phyloP scores from a whole-genome alignment of 2,113 vertebrate species.

The Aegypius monachus region DNA sequence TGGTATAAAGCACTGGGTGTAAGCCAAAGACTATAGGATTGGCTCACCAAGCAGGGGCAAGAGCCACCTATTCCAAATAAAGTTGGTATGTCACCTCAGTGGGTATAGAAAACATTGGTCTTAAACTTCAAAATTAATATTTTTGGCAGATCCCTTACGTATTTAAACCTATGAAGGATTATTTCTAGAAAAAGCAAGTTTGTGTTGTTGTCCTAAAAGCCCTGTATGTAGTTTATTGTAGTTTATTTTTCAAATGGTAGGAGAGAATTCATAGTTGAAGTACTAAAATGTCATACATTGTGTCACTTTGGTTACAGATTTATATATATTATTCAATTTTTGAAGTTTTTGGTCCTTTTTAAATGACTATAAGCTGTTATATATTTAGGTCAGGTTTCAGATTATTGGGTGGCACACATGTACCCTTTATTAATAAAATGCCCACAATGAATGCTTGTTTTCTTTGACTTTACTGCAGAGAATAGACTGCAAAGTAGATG shows the following conservation, averaged over 20 bases:
- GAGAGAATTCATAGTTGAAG: background rate
- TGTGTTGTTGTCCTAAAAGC: background rate
- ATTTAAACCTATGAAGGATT: background rate
- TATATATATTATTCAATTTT: background rate
- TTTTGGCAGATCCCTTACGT: background rate
- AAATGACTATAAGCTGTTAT: background rate
- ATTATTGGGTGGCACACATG: background rate
- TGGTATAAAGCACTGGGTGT: background rate
- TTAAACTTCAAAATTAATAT: background rate
- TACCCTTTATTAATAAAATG: background rate
- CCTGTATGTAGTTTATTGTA: background rate
- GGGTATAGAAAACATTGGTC: background rate
- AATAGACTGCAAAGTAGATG: background rate
- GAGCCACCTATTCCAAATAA: background rate
- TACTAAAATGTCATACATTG: background rate
- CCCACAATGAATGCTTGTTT: background rate
- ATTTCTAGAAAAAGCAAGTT: background rate
- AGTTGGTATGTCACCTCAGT: background rate
- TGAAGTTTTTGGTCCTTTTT: background rate
- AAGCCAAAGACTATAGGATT: background rate
- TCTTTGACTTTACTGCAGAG: background rate
- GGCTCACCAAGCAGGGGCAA: background rate
- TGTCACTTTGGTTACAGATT: background rate
- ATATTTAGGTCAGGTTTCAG: background rate
- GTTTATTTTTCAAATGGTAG: background rate